These are phyloP conservation scores for Euspilapteryx auroguttella DNA, from an alignment of 2,888 invertebrate species.

Conservation along the genomic window DNA sequence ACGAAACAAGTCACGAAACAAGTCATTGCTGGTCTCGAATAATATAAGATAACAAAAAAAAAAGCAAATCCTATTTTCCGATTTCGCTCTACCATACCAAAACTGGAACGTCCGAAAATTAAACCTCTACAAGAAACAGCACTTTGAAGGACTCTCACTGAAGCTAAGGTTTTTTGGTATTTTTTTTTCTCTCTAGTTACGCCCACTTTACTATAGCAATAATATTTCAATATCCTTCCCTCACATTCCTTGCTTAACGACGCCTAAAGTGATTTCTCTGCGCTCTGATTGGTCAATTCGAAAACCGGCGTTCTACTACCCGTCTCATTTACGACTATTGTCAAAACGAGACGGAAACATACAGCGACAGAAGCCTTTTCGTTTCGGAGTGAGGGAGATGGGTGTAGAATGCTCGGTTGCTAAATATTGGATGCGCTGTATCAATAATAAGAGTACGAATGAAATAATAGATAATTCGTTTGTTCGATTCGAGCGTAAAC, in stretches of 20 bases:
- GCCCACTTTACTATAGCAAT: slow-evolving; percentile 40
- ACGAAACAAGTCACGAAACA: no score
- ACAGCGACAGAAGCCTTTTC: fast-evolving
- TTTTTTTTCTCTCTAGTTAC: slow-evolving; percentile 58
- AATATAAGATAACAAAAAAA: no score
- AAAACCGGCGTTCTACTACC: slow-evolving; percentile 9
- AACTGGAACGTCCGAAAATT: no score
- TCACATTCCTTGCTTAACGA: no score
- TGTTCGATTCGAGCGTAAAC: slow-evolving; percentile 59
- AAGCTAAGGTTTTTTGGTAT: slow-evolving; percentile 15
- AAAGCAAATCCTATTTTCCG: no score
- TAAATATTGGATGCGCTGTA: slow-evolving; percentile 53
- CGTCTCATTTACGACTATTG: slow-evolving; percentile 19
- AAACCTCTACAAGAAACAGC: no score
- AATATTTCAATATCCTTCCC: slow-evolving; percentile 57
- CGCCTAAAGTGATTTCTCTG: slow-evolving; percentile 40
- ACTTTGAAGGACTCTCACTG: no score
- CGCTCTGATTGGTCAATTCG: slow-evolving; percentile 28
- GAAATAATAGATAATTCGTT: slow-evolving; percentile 62
- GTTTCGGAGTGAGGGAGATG: slow-evolving; percentile 19
- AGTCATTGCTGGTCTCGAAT: no score
- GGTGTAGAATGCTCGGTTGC: slow-evolving; percentile 17
- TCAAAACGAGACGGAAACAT: slow-evolving; percentile 18
- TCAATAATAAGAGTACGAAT: slow-evolving; percentile 60
- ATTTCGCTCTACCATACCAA: no score